These are phyloP conservation scores for Orthonychiurus folsomi DNA, from an alignment of 2,888 invertebrate species.

Conservation along the genomic window DNA sequence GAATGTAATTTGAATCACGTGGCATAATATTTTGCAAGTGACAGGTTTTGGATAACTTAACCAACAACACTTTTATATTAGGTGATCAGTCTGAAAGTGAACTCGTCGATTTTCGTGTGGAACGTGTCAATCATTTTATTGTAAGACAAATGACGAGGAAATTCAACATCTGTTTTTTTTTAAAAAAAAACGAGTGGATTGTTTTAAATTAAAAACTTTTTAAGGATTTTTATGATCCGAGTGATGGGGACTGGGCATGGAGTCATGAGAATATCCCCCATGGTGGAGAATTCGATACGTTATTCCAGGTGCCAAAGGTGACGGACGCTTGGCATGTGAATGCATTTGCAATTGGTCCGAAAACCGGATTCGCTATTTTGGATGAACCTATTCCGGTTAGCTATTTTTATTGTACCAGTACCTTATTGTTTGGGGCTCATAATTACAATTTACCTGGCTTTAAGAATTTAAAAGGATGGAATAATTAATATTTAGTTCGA, in stretches of 20 bases:
- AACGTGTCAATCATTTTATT: conserved; percentile 39
- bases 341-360: conserved; percentile 49
- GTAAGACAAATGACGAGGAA: conserved; percentile 15
- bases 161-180: neutral
- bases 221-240: conserved; percentile 45
- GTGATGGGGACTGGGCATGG: conserved; percentile 46
- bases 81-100: conserved; percentile 33
- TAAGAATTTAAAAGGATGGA: too few relatives aligned
- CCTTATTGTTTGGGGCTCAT: too few relatives aligned
- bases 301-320: conserved; percentile 43
- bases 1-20: too few relatives aligned
- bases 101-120: conserved; percentile 41
- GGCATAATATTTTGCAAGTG: too few relatives aligned
- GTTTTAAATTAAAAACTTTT: conserved; percentile 3
- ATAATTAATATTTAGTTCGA: conserved; percentile 45
- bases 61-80: too few relatives aligned
- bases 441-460: too few relatives aligned
- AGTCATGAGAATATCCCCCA: conserved; percentile 43
- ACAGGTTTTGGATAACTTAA: too few relatives aligned
- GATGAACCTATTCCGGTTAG: conserved; percentile 46
- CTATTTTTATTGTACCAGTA: too few relatives aligned
- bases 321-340: conserved; percentile 49
- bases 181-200: conserved; percentile 6
- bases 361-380: conserved; percentile 49
- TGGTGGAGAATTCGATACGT: conserved; percentile 45